phyloP scores from a whole-genome alignment of 2,888 invertebrate species.

The Onthophagus sagittarius region DNA sequence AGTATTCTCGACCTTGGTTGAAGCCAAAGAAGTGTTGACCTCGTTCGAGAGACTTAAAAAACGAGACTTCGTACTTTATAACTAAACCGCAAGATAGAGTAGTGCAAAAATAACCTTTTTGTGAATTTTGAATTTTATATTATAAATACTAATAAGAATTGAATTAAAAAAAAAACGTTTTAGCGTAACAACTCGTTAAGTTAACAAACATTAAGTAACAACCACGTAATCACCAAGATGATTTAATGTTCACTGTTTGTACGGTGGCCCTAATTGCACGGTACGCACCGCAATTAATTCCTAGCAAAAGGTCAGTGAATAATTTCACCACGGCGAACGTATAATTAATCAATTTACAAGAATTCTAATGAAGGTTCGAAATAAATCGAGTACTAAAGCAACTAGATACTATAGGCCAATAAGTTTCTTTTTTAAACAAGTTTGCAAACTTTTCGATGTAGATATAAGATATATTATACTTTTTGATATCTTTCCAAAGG shows the following conservation, averaged over 20 bases:
- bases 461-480: too few relatives aligned
- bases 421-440: too few relatives aligned
- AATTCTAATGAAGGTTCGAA: neutral
- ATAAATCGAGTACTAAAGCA: too few relatives aligned
- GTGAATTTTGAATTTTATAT: neutral
- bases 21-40: neutral
- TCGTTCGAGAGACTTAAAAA: neutral
- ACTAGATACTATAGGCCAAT: too few relatives aligned
- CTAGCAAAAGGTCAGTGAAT: neutral
- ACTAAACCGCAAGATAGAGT: neutral
- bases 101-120: too few relatives aligned
- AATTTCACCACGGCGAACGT: neutral
- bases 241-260: neutral
- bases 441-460: too few relatives aligned
- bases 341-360: neutral
- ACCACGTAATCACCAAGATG: neutral
- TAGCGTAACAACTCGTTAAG: neutral
- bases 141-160: neutral
- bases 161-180: too few relatives aligned
- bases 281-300: neutral
- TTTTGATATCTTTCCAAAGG: neutral
- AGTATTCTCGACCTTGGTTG: neutral
- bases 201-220: neutral
- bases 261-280: neutral
- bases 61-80: neutral